Evolutionary conservation across 2,888 invertebrate species (phyloP), one percentile per base, ranked within the genome.

Genomic region (Lysandra coridon): DNA sequence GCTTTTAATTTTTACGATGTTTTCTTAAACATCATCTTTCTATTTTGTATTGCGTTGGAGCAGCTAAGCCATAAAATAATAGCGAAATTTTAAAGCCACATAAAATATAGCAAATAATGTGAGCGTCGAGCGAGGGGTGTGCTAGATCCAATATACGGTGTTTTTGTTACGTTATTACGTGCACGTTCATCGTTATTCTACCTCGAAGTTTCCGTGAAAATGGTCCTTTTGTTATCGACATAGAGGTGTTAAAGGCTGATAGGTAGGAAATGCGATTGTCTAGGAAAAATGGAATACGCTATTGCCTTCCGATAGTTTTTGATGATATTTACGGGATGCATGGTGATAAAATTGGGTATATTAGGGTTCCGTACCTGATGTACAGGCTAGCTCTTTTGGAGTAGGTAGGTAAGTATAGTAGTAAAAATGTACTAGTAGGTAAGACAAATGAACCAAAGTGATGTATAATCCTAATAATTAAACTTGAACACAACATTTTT

Each of bases 91-190:
- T 30, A 33, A 69, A 33, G 30, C 62, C 23, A 62, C 64, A 69
- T 33, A 12, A 30, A 69, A 69, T 30, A 69, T 69, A 69, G 64
- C 33, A 69, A 69, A 69, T 69, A 69, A 69, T 30, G 14, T 69
- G 4, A 30, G 12, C 30, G 30, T 14, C 6, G 30, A 69, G 30
- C 64, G 64, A 30, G 64, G 64, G 64, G 64, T 69, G 10, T 10
- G 64, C 64, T 30, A 33, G 64, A 69, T 69, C 33, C 64, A 69
- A 69, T 69, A 69, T 69, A 69, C 64, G 30, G 12, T 69, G 64
- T 69, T 69, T 62, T 69, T 69, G 64, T 69, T 30, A 30, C 30
- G 12, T 4, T 69, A 69, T 69, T 69, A 33, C 12, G 23, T 30
- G 1, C 17, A 57, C 57, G 57, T 57, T 57, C 57, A 57, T 17